These are phyloP conservation scores for Micromesistius poutassou DNA, from an alignment of 2,797 vertebrate species.

Conservation along the genomic window DNA sequence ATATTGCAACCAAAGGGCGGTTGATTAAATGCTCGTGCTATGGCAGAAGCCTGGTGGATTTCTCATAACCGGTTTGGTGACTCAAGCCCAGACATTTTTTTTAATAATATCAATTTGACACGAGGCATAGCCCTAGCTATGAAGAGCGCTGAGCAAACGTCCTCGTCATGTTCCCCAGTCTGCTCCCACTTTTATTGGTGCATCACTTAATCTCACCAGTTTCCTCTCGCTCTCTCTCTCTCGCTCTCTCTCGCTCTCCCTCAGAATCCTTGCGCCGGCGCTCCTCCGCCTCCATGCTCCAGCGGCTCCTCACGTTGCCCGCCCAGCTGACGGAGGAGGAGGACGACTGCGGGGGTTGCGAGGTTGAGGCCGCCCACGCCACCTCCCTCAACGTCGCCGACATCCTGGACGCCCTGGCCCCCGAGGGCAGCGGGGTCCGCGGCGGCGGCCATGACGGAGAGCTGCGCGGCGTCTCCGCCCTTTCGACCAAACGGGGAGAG, in stretches of 20 bases:
- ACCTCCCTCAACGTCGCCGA: constrained; percentile 39
- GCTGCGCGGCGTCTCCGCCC: neutral
- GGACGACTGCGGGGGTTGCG: constrained; percentile 39
- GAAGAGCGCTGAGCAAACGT: neutral
- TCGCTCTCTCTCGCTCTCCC: neutral
- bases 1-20: neutral
- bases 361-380: constrained; percentile 40
- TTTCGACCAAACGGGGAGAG: constrained; percentile 30
- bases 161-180: neutral
- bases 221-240: neutral
- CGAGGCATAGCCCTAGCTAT: neutral
- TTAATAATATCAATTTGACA: neutral
- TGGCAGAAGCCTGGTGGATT: neutral
- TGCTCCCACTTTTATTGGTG: neutral
- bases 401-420: constrained; percentile 21
- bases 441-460: neutral
- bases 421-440: constrained; percentile 14
- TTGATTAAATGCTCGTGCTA: neutral
- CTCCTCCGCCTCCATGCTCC: constrained; percentile 75
- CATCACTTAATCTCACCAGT: neutral
- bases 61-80: neutral
- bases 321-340: constrained; percentile 73
- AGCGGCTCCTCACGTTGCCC: constrained; percentile 75
- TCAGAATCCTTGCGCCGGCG: constrained; percentile 40
- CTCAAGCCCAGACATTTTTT: neutral